These are phyloP conservation scores for Larimichthys crocea DNA, from an alignment of 2,113 vertebrate genomes.

Conservation along the genomic window DNA sequence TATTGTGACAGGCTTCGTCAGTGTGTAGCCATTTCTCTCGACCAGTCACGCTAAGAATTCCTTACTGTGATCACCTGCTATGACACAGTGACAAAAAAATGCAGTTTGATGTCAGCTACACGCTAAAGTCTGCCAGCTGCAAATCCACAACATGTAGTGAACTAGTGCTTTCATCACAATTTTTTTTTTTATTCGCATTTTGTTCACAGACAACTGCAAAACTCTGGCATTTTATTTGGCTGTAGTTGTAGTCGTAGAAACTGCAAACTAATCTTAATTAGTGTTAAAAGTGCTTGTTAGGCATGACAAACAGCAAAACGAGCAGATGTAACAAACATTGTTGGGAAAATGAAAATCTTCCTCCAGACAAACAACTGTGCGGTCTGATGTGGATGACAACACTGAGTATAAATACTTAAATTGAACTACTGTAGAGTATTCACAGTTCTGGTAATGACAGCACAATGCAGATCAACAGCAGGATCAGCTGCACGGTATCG, in stretches of 20 bases:
- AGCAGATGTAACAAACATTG: neutral
- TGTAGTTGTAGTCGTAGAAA: neutral
- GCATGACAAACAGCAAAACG: neutral
- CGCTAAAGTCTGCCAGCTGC: too few species aligned
- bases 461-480: conserved; percentile 6
- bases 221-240: neutral
- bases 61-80: too few species aligned
- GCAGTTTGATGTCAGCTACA: too few species aligned
- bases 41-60: too few species aligned
- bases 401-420: neutral
- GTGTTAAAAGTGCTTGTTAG: too few species aligned
- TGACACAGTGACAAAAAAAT: too few species aligned
- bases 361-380: neutral
- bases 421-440: neutral
- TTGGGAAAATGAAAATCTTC: neutral
- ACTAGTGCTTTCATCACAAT: too few species aligned
- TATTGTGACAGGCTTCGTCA: too few species aligned
- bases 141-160: too few species aligned
- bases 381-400: neutral
- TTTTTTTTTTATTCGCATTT: too few species aligned
- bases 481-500: neutral
- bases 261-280: neutral
- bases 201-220: neutral
- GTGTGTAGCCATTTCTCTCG: too few species aligned
- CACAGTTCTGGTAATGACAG: neutral